A percentile compares a stretch with the other conserved stretches of the same genome.
Evolutionary conservation across 2,797 vertebrate species (phyloP).

Genomic region (Gambusia yucatana): DNA sequence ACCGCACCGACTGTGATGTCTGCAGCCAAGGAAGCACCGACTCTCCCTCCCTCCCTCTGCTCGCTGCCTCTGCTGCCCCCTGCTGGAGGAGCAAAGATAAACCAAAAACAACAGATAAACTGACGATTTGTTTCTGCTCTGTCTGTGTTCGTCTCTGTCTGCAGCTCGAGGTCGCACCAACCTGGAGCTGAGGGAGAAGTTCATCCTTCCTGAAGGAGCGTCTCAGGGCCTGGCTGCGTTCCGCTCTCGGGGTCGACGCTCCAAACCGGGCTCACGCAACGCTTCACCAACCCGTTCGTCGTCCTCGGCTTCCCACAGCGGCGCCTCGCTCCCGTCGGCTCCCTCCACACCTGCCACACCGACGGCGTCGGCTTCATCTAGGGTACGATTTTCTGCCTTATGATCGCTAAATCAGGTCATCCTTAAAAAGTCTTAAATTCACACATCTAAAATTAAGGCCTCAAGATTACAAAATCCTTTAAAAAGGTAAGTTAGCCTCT

Average conservation of each 20-base stretch:
- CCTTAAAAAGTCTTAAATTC: too few species aligned
- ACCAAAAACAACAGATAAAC: rapidly evolving
- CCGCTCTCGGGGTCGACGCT: constrained; percentile 92
- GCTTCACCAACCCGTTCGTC: constrained; percentile 95
- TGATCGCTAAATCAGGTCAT: too few species aligned
- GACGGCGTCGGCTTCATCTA: constrained; percentile 89
- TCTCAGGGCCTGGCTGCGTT: constrained; percentile 94
- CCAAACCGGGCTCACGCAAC: constrained; percentile 94
- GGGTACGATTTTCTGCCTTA: constrained; percentile 76
- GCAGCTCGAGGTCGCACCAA: constrained; percentile 96
- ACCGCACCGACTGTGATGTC: constrained; percentile 61
- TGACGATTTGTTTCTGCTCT: neutral
- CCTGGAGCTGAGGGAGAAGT: constrained; percentile 96
- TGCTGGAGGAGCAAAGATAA: constrained; percentile 32
- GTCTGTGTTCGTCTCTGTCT: constrained; percentile 7
- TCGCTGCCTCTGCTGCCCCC: constrained; percentile 67
- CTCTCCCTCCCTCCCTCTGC: constrained; percentile 69
- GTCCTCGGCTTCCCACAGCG: constrained; percentile 96
- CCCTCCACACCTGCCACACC: constrained; percentile 93
- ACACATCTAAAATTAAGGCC: too few species aligned
- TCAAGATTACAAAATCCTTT: too few species aligned
- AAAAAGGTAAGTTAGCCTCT: too few species aligned
- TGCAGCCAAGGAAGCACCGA: constrained; percentile 67
- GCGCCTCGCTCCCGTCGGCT: constrained; percentile 92
- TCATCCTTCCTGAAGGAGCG: constrained; percentile 94